These are phyloP conservation scores for Sesia bembeciformis DNA, from an alignment of 2,888 invertebrate species.

Conservation along the genomic window DNA sequence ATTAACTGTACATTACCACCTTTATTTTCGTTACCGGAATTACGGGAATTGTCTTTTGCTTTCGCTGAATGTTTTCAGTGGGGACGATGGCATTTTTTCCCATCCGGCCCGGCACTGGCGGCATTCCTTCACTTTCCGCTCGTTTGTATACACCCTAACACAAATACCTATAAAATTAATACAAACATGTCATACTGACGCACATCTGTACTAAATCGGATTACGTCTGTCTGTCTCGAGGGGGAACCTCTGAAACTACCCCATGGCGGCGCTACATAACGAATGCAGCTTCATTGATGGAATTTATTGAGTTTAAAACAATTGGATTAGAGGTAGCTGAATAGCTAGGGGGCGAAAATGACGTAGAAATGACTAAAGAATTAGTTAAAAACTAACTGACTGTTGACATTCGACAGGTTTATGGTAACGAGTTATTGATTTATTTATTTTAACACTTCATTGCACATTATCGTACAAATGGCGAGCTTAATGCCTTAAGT, in stretches of 20 bases:
- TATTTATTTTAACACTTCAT: no score
- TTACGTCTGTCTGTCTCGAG: slow-evolving; percentile 21
- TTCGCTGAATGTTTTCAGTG: no score
- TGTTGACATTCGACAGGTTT: no score
- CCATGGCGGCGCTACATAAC: slow-evolving; percentile 16
- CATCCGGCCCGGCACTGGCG: no score
- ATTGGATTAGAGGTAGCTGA: slow-evolving; percentile 12
- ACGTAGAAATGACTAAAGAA: not conserved
- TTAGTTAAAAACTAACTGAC: no score
- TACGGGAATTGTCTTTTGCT: no score
- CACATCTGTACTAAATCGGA: slow-evolving; percentile 34
- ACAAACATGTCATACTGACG: slow-evolving; percentile 8
- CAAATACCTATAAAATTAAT: slow-evolving; percentile 5
- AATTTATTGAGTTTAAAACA: slow-evolving; percentile 31
- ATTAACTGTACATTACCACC: no score
- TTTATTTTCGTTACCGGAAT: no score
- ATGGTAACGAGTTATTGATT: no score
- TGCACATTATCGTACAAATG: no score
- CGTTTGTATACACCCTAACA: not conserved
- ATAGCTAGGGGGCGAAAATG: not conserved
- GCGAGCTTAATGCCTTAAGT: no score
- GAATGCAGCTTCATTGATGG: slow-evolving; percentile 25
- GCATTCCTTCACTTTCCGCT: not conserved
- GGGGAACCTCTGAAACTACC: not conserved
- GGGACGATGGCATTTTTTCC: no score